Conservation (phyloP, 2,888 invertebrate genomes). For the Zeuzera pyrina region DNA sequence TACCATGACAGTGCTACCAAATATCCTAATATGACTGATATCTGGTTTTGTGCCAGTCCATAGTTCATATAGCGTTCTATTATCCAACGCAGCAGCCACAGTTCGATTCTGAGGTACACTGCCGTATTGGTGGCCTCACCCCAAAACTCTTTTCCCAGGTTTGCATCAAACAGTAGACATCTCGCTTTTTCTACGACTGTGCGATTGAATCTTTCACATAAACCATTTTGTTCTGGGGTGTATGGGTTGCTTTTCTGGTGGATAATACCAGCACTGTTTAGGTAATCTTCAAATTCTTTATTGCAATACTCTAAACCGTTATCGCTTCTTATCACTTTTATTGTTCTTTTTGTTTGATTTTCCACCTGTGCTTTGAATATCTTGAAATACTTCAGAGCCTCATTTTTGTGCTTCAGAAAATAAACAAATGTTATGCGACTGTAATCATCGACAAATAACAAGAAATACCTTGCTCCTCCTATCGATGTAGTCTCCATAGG, state of each 20-base stretch:
- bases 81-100: constrained; percentile 5
- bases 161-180: too few relatives aligned
- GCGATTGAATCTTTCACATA: constrained; percentile 10
- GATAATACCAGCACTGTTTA: constrained; percentile 8
- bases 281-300: too few relatives aligned
- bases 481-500: constrained; percentile 11
- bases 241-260: constrained; percentile 16
- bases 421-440: constrained; percentile 21
- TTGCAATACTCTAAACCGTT: constrained; percentile 9
- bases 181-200: constrained; percentile 15
- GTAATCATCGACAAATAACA: constrained; percentile 29
- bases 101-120: constrained; percentile 9
- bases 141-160: constrained; percentile 11
- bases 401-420: constrained; percentile 25
- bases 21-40: constrained; percentile 9
- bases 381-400: constrained; percentile 17
- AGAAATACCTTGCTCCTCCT: constrained; percentile 19
- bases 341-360: constrained; percentile 20
- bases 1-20: constrained; percentile 12
- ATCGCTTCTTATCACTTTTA: constrained; percentile 15
- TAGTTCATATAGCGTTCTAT: constrained; percentile 14
- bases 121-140: constrained; percentile 13
- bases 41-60: constrained; percentile 12
- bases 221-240: constrained; percentile 12
- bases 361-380: constrained; percentile 22